These are phyloP conservation scores for Volucella zonaria DNA, from an alignment of 2,888 invertebrate genomes.

Conservation along the genomic window DNA sequence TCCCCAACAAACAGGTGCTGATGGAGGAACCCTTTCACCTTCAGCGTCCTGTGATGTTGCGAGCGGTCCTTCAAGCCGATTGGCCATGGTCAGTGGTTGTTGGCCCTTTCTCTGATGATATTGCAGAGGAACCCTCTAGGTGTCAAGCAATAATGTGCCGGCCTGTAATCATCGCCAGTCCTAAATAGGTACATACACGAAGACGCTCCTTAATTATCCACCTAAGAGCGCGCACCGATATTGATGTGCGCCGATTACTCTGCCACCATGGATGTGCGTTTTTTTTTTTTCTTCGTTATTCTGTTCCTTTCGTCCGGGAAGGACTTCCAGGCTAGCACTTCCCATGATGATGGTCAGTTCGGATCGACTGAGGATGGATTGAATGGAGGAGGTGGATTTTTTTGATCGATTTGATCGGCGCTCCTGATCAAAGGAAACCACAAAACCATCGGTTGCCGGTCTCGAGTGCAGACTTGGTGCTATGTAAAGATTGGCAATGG, in stretches of 20 bases:
- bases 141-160: constrained; percentile 83
- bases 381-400: constrained; percentile 79
- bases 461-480: constrained; percentile 47
- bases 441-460: constrained; percentile 73
- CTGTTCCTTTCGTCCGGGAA: constrained; percentile 26
- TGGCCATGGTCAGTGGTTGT: constrained; percentile 61
- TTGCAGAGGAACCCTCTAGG: constrained; percentile 80
- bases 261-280: constrained; percentile 55
- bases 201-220: constrained; percentile 82
- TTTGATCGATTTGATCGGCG: constrained; percentile 83
- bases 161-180: constrained; percentile 83
- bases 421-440: constrained; percentile 81
- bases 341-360: constrained; percentile 49
- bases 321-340: constrained; percentile 56
- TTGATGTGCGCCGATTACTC: constrained; percentile 78
- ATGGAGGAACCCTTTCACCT: constrained; percentile 59
- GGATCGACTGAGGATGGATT: constrained; percentile 77
- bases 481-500: constrained; percentile 72
- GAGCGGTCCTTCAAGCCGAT: constrained; percentile 44
- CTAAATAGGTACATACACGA: constrained; percentile 83
- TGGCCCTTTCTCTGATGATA: constrained; percentile 59
- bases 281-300: constrained; percentile 39
- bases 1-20: constrained; percentile 57
- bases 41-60: constrained; percentile 1
- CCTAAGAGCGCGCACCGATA: constrained; percentile 76